A percentile compares a stretch with the other conserved stretches of the same genome.
Evolutionary conservation across 2,888 invertebrate species (phyloP).

Genomic region (Stictocephala bisonia): DNA sequence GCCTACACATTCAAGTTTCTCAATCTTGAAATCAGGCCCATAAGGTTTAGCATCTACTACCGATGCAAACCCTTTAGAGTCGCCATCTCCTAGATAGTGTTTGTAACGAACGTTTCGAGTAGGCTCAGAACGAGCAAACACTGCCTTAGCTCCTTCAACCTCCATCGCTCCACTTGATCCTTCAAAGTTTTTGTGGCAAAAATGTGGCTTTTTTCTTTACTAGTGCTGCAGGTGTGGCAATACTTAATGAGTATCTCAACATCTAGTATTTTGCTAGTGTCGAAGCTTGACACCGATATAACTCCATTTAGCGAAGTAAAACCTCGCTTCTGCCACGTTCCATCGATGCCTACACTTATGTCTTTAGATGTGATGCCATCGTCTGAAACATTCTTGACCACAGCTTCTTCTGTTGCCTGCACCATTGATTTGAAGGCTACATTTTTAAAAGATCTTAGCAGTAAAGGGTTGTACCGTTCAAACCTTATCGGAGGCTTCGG

Average conservation of each 20-base stretch:
- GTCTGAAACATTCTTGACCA: background rate
- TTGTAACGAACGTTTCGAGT: conserved; percentile 4
- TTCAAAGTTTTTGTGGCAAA: background rate
- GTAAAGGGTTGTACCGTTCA: too few relatives aligned
- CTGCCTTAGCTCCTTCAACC: background rate
- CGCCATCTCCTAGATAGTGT: conserved; percentile 8
- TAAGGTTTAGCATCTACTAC: background rate
- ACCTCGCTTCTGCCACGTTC: conserved; percentile 20
- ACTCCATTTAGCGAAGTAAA: conserved; percentile 17
- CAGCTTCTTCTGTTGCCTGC: background rate
- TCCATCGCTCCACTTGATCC: conserved; percentile 20
- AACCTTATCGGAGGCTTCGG: too few relatives aligned
- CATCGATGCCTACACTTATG: background rate
- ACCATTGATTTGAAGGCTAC: too few relatives aligned
- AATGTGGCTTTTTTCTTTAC: too few relatives aligned
- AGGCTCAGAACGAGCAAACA: conserved; percentile 4
- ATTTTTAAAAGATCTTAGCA: too few relatives aligned
- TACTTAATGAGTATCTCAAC: background rate
- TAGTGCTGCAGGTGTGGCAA: conserved; percentile 1
- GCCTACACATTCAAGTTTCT: conserved; percentile 11
- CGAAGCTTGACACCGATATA: too few relatives aligned
- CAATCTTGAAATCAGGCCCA: background rate
- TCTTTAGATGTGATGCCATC: background rate
- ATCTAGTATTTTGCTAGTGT: too few relatives aligned
- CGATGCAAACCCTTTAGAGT: background rate